Evolutionary conservation across 2,113 vertebrate species (phyloP), one percentile per base, ranked within the genome.

Genomic region (Phasianus colchicus): DNA sequence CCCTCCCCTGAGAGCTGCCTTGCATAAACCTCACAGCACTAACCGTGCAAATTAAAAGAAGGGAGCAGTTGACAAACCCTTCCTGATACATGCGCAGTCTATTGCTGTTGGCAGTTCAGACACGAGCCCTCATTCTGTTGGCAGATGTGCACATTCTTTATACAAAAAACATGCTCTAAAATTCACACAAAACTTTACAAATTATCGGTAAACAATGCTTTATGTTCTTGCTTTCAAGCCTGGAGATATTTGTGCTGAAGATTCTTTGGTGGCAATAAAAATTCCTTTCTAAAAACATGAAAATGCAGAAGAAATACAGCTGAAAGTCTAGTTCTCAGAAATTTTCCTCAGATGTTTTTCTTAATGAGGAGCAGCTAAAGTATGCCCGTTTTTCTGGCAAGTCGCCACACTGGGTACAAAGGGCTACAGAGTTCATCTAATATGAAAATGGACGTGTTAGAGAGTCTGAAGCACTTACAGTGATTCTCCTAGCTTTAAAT

Each of bases 21-120:
- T 97, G 97, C 97, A 97, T 98, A 98, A 98, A 98, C 98, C 98
- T 98, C 98, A 98, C 97, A 97, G 98, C 97, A 96, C 98, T 98
- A 98, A 98, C 98, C 98, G 93, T 98, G 97, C 97, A 97, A 96
- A 96, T 96, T 96, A 96, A 95, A 97, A 91, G 94, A 94, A 86
- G 95, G 93, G 90, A 96, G 95, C 86, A 83, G 95, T 95, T 95
- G 96, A 96, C 95, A 96, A 96, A 94, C 96, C 93, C 95, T 87
- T 96, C 96, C 96, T 78, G 94, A 93, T 83, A 71, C 94, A 95
- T 84, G 96, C 87, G 75, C 93, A 92, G 55, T 88, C 70, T 87
- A 82, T 95, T 95, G 91, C 95, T 90, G 83, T 77, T 93, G 96
- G 96, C 94, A 95, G 89, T 8, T 89, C 86, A 96, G 96, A 92